Evolutionary conservation across 2,113 vertebrate genomes (phyloP), one percentile per base, ranked within the genome.

Genomic region (Crotalus horridus): DNA sequence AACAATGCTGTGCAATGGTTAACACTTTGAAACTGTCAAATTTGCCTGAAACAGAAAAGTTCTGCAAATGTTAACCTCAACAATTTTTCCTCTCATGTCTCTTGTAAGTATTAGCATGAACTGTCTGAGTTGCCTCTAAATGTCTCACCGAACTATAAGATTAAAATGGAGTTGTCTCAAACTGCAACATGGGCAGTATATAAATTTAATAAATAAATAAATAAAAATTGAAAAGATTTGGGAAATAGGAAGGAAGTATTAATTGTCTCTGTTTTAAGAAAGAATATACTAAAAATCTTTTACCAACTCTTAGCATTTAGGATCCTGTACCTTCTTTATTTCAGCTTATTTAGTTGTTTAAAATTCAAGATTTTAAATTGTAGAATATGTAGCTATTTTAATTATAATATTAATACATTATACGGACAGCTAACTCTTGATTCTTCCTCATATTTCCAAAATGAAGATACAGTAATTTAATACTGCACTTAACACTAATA

Each of bases 291-390:
- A 59, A 92, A 86, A 88, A 88, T 88, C 86, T 88, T 48, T 88
- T 87, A 92, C 11, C 59, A 88, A 69, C 58, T 69, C 64, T 88
- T 92, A 88, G 39, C n/a, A 92, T 69, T 92, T 92, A 33, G 69
- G 48, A 54, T 23, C 51, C 29, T n/a, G 59, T 69, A 64, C 86
- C 87, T 92, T 88, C n/a, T 92, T 88, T 92, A 54, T 69, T 88
- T 92, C 74, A 64, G 48, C 54, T 46, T 17, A 88, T 3, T 33
- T 87, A 51, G 87, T 53, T 91, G 39, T 87, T 54, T 87, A 85
- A 88, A 85, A 13, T 92, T 92, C 64, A 69, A 88, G 64, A 88
- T 88, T 88, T 91, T 88, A 69, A 61, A 61, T 59, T 69, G 21
- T 8, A 69, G 46, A 69, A 88, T 69, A 88, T 92, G n/a, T 54